Evolutionary conservation across 2,113 vertebrate genomes (phyloP), one percentile per base, ranked within the genome.

Genomic region (Cinclus mexicanus): DNA sequence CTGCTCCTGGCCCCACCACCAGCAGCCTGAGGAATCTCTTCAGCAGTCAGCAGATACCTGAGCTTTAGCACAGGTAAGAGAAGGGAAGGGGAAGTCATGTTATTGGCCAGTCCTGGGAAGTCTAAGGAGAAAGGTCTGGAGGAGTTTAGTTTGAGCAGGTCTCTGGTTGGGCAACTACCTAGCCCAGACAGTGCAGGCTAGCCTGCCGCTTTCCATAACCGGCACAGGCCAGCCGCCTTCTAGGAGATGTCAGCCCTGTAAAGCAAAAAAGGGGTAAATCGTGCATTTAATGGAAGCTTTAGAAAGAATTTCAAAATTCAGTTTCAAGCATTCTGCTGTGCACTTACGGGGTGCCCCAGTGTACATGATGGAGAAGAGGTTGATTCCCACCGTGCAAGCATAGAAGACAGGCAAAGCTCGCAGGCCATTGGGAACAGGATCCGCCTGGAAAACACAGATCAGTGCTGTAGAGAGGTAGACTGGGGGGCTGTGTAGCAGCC

Each of bases 311-410:
- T 56, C 57, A 47, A 95, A 97, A 95, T 70, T 91, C 29, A 97
- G 81, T 90, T 96, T 83, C 64, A 89, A 94, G 95, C 93, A 75
- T 90, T 87, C 39, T 88, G 64, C 39, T 6, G 46, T 20, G 22
- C 94, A 99, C 99, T 99, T 98, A 99, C 99, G 52, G 33, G 99
- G 99, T 2, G 99, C 98, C 67, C 99, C 99, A 9, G 98, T 99
- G 69, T 98, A 99, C 98, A 99, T 98, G 97, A 99, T 99, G 93
- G 99, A 99, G 97, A 99, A 99, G 47, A 99, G 97, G 97, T 99
- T 99, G 97, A 99, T 98, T 42, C 98, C 98, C 97, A 99, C 95
- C 0, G 99, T 99, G 88, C 98, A 98, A 70, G 98, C 99, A 23
- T 99, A 99, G 98, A 99, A 99, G 92, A 99, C 2, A 0, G 99